phyloP scores from a whole-genome alignment of 2,888 invertebrate genomes.

The Unio delphinus region DNA sequence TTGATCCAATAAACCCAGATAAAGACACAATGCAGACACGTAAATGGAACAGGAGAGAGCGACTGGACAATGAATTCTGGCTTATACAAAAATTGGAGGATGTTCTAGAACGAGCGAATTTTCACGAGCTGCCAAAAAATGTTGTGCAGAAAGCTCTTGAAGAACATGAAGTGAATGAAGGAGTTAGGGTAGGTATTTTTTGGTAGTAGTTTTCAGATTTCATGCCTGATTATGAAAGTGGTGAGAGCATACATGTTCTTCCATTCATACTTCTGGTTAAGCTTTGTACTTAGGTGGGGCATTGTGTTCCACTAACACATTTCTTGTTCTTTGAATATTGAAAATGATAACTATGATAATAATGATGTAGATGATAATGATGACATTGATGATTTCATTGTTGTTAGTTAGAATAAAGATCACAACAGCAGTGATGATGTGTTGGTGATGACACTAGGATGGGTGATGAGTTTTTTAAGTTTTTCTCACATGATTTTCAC shows the following conservation, averaged over 20 bases:
- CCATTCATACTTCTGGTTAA: too few relatives aligned
- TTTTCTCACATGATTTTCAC: too few relatives aligned
- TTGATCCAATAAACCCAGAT: slow-evolving; percentile 71
- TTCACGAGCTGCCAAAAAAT: slow-evolving; percentile 60
- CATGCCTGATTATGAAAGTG: not conserved
- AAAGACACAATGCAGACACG: slow-evolving; percentile 67
- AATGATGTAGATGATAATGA: too few relatives aligned
- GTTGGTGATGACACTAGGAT: too few relatives aligned
- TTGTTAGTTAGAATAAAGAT: too few relatives aligned
- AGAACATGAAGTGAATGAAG: slow-evolving; percentile 59
- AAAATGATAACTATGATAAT: too few relatives aligned
- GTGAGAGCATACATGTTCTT: not conserved
- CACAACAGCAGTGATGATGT: too few relatives aligned
- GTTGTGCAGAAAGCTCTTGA: slow-evolving; percentile 53
- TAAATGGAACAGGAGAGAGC: slow-evolving; percentile 58
- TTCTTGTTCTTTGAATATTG: too few relatives aligned
- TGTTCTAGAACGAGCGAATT: slow-evolving; percentile 68
- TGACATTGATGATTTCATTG: too few relatives aligned
- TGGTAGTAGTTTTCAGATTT: not conserved
- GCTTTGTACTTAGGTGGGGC: too few relatives aligned
- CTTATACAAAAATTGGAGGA: slow-evolving; percentile 63
- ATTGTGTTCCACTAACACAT: too few relatives aligned
- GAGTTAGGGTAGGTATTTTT: slow-evolving; percentile 57
- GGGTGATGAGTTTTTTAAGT: too few relatives aligned
- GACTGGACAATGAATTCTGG: slow-evolving; percentile 70